These are phyloP conservation scores for Ailuropoda melanoleuca DNA, from an alignment of 2,113 vertebrate genomes.

Conservation along the genomic window DNA sequence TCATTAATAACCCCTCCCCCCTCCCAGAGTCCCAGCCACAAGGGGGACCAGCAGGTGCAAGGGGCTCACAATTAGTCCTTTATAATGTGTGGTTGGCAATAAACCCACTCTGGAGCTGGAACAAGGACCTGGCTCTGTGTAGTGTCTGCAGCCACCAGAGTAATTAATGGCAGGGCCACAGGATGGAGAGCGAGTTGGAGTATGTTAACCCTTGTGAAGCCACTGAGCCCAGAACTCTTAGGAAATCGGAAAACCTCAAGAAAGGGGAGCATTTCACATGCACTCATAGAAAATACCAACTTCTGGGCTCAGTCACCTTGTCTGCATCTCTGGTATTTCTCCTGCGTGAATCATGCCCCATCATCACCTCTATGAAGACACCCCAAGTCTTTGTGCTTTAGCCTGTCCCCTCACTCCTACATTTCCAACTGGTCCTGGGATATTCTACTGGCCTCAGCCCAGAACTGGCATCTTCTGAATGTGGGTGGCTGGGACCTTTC, in stretches of 20 bases:
- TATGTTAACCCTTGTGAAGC: slow-evolving; percentile 29
- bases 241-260: slow-evolving; percentile 2
- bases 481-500: not conserved
- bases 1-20: slow-evolving; percentile 85
- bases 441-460: not conserved
- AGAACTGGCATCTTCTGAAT: not conserved
- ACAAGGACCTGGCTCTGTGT: slow-evolving; percentile 68
- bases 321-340: not conserved
- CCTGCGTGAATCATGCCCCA: not conserved
- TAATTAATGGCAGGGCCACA: slow-evolving; percentile 76
- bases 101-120: slow-evolving; percentile 81
- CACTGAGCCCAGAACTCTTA: not conserved
- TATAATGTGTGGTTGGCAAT: slow-evolving; percentile 85
- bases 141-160: slow-evolving; percentile 52
- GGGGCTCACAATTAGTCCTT: slow-evolving; percentile 87
- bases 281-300: not conserved
- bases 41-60: slow-evolving; percentile 86
- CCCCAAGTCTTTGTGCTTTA: not conserved
- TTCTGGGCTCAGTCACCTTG: not conserved
- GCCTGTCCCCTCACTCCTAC: not conserved
- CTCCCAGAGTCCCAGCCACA: slow-evolving; percentile 78
- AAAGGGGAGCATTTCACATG: not conserved
- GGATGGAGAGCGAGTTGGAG: not conserved
- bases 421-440: not conserved
- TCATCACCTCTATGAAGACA: not conserved